Base-by-base conservation (phyloP, 2,888 invertebrate genomes). In the Zonitis immaculata region DNA sequence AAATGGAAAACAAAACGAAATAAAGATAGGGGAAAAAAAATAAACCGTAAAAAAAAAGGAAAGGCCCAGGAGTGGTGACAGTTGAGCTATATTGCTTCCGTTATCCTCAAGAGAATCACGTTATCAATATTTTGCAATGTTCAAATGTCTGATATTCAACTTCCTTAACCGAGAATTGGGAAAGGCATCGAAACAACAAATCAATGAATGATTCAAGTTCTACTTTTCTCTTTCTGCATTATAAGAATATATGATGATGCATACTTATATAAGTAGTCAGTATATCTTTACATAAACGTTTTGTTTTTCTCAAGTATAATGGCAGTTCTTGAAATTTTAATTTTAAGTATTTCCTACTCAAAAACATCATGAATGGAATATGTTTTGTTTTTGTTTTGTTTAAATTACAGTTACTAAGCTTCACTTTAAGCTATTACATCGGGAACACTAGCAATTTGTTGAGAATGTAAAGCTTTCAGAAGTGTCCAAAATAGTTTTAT, bases 71-170 rank as follows among this genome's bases (percentile, higher is more conserved):
- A 49, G 50, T 56, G 64, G 53, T 66, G 67, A 66, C 67, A 66
- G 60, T 62, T 59, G 53, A 64, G 64, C 62, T 64, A 63, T 67
- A 67, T 66, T 66, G 66, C 67, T 63, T 66, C 64, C 63, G 66
- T 62, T 66, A 63, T 63, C 63, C 65, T 64, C 66, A 58, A 59
- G 62, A 62, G 65, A 64, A 65, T 65, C 60, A 60, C 58, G 65
- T 68, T 69, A 68, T 69, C 68, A 66, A 66, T 69, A 66, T 66
- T 62, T 63, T 54, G 63, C 61, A 61, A 63, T 63, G 57, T 63
- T 60, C 57, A 62, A n/a, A 62, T 60, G 59, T 5, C 59, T 59
- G 62, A 64, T 65, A 66, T 66, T 64, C 64, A 61, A 66, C 62
- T 64, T 64, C 63, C 62, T 62, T 59, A 60, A 58, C 58, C 58